phyloP scores from a whole-genome alignment of 2,888 invertebrate genomes.

The Dioctria linearis region DNA sequence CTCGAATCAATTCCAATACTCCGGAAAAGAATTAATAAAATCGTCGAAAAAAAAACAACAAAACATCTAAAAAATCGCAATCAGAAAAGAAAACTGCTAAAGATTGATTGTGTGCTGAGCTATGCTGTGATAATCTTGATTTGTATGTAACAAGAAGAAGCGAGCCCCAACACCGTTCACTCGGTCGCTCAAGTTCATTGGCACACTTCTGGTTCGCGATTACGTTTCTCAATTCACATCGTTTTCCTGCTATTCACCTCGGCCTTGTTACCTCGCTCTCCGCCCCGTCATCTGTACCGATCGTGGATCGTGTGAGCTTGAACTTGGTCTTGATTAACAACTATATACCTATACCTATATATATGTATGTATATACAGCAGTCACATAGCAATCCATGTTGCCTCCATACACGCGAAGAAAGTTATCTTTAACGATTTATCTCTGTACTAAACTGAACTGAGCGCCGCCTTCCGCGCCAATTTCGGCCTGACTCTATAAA shows the following conservation, averaged over 20 bases:
- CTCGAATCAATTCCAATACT: too few species aligned
- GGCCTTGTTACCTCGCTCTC: background rate
- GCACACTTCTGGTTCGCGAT: slow-evolving; percentile 57
- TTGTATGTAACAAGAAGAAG: slow-evolving; percentile 24
- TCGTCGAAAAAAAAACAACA: too few species aligned
- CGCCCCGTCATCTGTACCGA: background rate
- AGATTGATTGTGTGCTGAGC: slow-evolving; percentile 16
- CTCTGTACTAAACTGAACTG: background rate
- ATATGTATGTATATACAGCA: too few species aligned
- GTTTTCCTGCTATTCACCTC: background rate
- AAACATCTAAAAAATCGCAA: slow-evolving; percentile 6
- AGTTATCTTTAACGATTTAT: slow-evolving; percentile 40
- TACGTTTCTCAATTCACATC: slow-evolving; percentile 33
- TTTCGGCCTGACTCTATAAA: background rate
- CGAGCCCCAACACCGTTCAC: slow-evolving; percentile 56
- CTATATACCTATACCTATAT: too few species aligned
- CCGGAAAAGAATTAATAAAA: too few species aligned
- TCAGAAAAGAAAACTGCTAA: slow-evolving; percentile 40
- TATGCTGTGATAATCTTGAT: slow-evolving; percentile 8
- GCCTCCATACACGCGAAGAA: slow-evolving; percentile 47
- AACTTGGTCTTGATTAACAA: slow-evolving; percentile 42
- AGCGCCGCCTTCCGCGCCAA: background rate
- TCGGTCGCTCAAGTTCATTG: slow-evolving; percentile 60
- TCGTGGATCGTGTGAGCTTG: slow-evolving; percentile 31
- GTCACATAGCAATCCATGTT: slow-evolving; percentile 20